Conservation (phyloP, 1,140 invertebrate species). For the Thaumatotibia leucotreta region DNA sequence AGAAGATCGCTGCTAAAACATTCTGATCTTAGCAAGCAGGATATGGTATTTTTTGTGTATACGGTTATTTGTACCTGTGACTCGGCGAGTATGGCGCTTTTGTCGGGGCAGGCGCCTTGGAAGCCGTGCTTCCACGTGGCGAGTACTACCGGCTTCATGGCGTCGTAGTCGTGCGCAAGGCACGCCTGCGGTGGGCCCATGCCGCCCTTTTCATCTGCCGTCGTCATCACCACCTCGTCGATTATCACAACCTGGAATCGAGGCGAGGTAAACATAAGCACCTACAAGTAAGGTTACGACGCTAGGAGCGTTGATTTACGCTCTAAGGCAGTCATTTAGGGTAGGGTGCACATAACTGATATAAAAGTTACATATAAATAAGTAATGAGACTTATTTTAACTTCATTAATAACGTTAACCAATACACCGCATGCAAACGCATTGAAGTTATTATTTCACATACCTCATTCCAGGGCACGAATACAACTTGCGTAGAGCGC, state of each 20-base stretch:
- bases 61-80: slow-evolving; percentile 83
- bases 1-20: neutral
- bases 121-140: slow-evolving; percentile 98
- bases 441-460: slow-evolving; percentile 17
- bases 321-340: too few relatives aligned
- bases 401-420: too few relatives aligned
- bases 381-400: too few relatives aligned
- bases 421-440: too few relatives aligned
- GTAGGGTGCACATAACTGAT: too few relatives aligned
- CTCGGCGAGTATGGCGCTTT: slow-evolving; percentile 94
- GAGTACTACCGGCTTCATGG: slow-evolving; percentile 95
- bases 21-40: too few relatives aligned
- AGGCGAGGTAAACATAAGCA: neutral
- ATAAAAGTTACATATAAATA: too few relatives aligned
- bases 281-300: too few relatives aligned
- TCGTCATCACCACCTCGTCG: slow-evolving; percentile 90
- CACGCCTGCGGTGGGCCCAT: slow-evolving; percentile 85
- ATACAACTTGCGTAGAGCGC: slow-evolving; percentile 92
- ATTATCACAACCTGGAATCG: slow-evolving; percentile 88
- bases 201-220: slow-evolving; percentile 84
- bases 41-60: neutral
- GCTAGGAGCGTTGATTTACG: too few relatives aligned
- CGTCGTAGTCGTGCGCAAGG: slow-evolving; percentile 93
- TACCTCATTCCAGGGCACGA: slow-evolving; percentile 98
- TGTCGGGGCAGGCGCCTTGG: slow-evolving; percentile 95